Percentiles rank a stretch among this genome's conserved stretches.
Evolutionary conservation across 2,113 vertebrate genomes (phyloP).

Genomic region (Perognathus longimembris): DNA sequence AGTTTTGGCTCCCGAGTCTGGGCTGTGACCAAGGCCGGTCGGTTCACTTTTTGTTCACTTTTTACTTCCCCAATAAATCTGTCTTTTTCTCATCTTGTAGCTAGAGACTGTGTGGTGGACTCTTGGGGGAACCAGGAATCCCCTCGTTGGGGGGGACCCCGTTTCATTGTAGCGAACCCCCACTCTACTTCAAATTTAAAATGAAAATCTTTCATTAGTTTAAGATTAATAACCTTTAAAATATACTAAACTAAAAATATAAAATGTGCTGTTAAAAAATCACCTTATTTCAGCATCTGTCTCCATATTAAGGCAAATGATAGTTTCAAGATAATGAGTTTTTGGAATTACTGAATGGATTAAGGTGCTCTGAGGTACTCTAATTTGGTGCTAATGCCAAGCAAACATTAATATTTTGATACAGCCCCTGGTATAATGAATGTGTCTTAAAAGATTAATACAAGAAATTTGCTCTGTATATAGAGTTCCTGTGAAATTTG

Average conservation of each 20-base stretch:
- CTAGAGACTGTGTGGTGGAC: no score
- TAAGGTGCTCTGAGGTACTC: conserved; percentile 54
- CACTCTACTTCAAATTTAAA: no score
- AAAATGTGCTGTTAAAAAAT: conserved; percentile 73
- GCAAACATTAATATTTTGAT: conserved; percentile 77
- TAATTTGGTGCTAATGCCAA: conserved; percentile 59
- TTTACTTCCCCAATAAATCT: no score
- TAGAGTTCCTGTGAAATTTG: conserved; percentile 48
- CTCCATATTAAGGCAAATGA: conserved; percentile 72
- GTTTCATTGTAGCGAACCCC: no score
- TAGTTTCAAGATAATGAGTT: conserved; percentile 71
- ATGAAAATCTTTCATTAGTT: conserved; percentile 65
- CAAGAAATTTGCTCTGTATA: neutral
- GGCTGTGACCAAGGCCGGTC: no score
- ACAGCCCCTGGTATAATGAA: conserved; percentile 64
- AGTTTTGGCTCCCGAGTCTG: no score
- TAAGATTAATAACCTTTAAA: conserved; percentile 73
- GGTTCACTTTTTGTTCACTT: no score
- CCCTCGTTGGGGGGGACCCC: no score
- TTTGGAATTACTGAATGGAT: conserved; percentile 61
- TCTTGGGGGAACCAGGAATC: no score
- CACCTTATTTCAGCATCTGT: conserved; percentile 46
- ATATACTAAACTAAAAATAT: conserved; percentile 67
- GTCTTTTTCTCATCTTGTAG: no score
- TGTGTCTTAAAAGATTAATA: conserved; percentile 40